These are phyloP conservation scores for mouse (Mus musculus) DNA, from an alignment of 2,113 vertebrate species.

Conservation along the genomic window DNA sequence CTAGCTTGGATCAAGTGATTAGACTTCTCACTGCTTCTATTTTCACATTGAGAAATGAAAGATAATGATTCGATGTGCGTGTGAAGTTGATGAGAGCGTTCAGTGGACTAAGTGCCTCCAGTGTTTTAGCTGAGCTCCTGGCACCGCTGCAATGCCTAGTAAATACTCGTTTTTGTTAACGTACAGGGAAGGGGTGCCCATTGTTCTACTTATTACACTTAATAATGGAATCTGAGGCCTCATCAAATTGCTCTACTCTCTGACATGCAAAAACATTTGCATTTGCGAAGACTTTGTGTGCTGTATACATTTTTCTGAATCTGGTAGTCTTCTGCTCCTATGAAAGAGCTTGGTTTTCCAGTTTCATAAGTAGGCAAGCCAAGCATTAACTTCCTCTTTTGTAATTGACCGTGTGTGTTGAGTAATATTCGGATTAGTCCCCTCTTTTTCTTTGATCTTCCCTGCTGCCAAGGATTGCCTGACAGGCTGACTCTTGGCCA, in stretches of 20 bases:
- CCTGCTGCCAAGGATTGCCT: slow-evolving; percentile 68
- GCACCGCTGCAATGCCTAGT: neutral
- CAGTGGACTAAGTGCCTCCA: neutral
- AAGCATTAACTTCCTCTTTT: slow-evolving; percentile 74
- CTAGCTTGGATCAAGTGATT: neutral
- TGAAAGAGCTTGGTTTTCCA: slow-evolving; percentile 56
- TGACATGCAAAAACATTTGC: slow-evolving; percentile 46
- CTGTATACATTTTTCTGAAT: neutral
- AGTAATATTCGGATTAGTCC: slow-evolving; percentile 74
- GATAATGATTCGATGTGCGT: neutral
- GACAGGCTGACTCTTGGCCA: slow-evolving; percentile 66
- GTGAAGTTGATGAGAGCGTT: neutral
- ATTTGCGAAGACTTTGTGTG: slow-evolving; percentile 18
- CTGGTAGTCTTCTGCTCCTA: slow-evolving; percentile 39
- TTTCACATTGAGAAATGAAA: slow-evolving; percentile 1
- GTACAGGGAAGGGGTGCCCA: neutral
- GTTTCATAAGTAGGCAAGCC: slow-evolving; percentile 68
- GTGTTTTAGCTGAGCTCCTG: neutral
- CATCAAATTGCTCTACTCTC: neutral
- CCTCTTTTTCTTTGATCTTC: slow-evolving; percentile 73
- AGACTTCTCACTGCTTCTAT: neutral
- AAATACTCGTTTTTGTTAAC: slow-evolving; percentile 35
- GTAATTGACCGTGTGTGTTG: slow-evolving; percentile 78
- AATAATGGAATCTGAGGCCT: slow-evolving; percentile 32
- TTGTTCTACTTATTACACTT: neutral